phyloP scores from a whole-genome alignment of 2,113 vertebrate species.

The Anoplopoma fimbria region DNA sequence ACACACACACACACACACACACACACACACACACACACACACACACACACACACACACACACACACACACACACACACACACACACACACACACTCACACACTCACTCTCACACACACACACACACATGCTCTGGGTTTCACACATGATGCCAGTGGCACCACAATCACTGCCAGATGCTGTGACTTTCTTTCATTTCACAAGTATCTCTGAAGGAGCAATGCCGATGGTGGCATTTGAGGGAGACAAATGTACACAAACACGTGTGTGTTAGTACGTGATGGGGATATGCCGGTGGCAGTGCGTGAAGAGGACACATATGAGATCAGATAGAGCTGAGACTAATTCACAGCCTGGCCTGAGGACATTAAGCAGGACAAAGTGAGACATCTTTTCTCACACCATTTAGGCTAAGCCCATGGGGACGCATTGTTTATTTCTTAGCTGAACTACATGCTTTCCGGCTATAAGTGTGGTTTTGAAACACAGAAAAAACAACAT shows the following conservation, averaged over 20 bases:
- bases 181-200: slow-evolving; percentile 78
- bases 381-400: slow-evolving; percentile 81
- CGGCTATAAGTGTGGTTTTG: slow-evolving; percentile 34
- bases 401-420: slow-evolving; percentile 71
- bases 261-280: slow-evolving; percentile 48
- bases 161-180: slow-evolving; percentile 78
- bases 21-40: slow-evolving; percentile 12
- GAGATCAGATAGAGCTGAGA: slow-evolving; percentile 73
- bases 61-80: slow-evolving; percentile 18
- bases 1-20: slow-evolving; percentile 32
- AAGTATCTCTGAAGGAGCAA: slow-evolving; percentile 79
- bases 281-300: slow-evolving; percentile 60
- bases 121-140: slow-evolving; percentile 21
- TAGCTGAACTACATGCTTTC: slow-evolving; percentile 63
- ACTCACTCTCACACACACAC: slow-evolving; percentile 19
- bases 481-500: slow-evolving; percentile 19
- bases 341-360: slow-evolving; percentile 73
- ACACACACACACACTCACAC: slow-evolving; percentile 31
- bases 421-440: slow-evolving; percentile 74
- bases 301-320: slow-evolving; percentile 72
- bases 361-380: slow-evolving; percentile 74
- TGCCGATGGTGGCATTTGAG: slow-evolving; percentile 71
- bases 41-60: slow-evolving; percentile 18
- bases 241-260: slow-evolving; percentile 65
- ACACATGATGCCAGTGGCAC: slow-evolving; percentile 66